Conservation (phyloP, 2,797 vertebrate species). For the Falco columbarius region DNA sequence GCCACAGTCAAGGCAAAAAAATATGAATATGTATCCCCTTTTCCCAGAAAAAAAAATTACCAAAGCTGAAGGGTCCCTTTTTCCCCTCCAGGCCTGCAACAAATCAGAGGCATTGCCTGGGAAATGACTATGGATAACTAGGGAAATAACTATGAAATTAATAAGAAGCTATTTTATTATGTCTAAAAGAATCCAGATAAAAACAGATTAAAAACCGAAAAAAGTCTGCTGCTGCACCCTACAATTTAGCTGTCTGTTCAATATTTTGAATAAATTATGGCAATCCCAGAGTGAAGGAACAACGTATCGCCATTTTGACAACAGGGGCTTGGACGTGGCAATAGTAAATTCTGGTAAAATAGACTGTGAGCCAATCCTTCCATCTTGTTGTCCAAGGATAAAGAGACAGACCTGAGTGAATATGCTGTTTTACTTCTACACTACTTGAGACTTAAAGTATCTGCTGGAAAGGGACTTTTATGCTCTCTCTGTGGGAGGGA, state of each 20-base stretch:
- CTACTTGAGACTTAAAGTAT: not conserved
- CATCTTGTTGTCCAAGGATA: not conserved
- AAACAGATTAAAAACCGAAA: not conserved
- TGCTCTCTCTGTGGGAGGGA: not conserved
- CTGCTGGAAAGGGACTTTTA: not conserved
- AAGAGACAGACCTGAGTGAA: not conserved
- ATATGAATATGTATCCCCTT: not conserved
- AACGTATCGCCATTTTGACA: not conserved
- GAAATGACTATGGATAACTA: not conserved
- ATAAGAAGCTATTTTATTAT: not conserved
- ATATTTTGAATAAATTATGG: not conserved
- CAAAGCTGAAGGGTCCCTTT: not conserved
- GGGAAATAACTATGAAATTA: not conserved
- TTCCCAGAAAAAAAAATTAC: not conserved
- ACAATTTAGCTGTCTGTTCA: not conserved
- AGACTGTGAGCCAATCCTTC: not conserved
- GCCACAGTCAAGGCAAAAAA: not conserved
- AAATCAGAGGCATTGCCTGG: not conserved
- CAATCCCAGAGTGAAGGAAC: not conserved
- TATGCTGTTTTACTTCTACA: not conserved
- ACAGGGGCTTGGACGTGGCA: rapidly evolving
- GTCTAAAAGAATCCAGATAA: not conserved
- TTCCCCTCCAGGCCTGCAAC: not conserved
- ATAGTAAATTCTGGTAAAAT: not conserved
- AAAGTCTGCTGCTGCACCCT: not conserved